phyloP scores from a whole-genome alignment of 2,888 invertebrate species.

The Caenorhabditis virilis region DNA sequence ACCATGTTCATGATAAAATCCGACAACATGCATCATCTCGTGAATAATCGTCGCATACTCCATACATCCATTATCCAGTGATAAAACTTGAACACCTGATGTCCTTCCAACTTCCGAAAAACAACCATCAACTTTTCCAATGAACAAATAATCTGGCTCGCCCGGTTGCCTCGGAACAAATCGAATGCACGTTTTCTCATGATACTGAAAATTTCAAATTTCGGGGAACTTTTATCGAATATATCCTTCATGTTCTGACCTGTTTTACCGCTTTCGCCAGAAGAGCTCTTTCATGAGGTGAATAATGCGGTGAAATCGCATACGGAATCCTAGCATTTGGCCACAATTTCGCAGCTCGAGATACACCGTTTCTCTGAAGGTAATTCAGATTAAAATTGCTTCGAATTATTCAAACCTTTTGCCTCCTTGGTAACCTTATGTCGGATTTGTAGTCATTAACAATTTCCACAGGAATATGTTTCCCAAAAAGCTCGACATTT shows the following conservation, averaged over 20 bases:
- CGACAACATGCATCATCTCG: conserved; percentile 67
- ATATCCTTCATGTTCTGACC: conserved; percentile 21
- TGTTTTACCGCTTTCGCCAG: conserved; percentile 68
- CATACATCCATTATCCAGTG: conserved; percentile 68
- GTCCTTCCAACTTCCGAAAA: conserved; percentile 68
- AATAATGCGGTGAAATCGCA: conserved; percentile 66
- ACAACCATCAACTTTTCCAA: conserved; percentile 68
- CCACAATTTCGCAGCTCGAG: conserved; percentile 66
- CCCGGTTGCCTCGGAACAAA: conserved; percentile 64
- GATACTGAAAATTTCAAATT: conserved; percentile 57
- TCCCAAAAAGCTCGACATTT: conserved; percentile 51
- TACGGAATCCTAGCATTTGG: conserved; percentile 68
- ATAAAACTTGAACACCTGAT: conserved; percentile 67
- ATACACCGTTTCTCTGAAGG: conserved; percentile 67
- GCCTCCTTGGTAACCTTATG: conserved; percentile 50
- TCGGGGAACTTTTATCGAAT: background rate
- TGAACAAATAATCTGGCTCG: conserved; percentile 66
- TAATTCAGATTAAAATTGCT: too few species aligned
- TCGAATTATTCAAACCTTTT: too few species aligned
- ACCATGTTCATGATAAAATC: conserved; percentile 68
- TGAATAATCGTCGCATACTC: conserved; percentile 68
- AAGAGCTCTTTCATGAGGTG: conserved; percentile 66
- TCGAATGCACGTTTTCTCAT: conserved; percentile 68
- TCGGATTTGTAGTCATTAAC: conserved; percentile 61
- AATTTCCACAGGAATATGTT: conserved; percentile 61